Base-by-base conservation (phyloP, 2,113 vertebrate genomes). In the Coregonus clupeaformis region DNA sequence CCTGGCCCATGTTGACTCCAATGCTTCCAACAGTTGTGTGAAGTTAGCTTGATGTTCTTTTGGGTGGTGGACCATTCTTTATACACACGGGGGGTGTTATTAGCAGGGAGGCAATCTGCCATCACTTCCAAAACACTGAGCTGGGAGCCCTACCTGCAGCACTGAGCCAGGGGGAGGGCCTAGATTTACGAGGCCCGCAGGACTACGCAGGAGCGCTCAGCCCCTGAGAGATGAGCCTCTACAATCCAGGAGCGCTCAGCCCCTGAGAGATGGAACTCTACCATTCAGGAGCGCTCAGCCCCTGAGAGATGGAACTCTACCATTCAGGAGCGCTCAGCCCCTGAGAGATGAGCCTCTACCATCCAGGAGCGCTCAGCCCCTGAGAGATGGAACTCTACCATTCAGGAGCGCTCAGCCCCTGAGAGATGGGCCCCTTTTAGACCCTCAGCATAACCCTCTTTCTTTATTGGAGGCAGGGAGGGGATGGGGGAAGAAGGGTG, bases 51-150 rank as follows among this genome's bases (percentile, higher is more conserved):
- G 6, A 36, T 36, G 36, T 36, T 36, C 36, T 36, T 36, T 9
- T 36, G 36, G 36, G 36, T 36, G 32, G 32, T 36, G 32, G 32
- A 7, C 32, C 32, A 36, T 36, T 2, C 32, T 7, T 36, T 6
- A 36, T 36, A 36, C 32, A 36, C 6, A 7, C 32, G 68, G 24
- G 45, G 2, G 27, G 27, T 27, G 1, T 27, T 27, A 27, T 27
- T 27, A 27, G 42, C 11, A n/a, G 18, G n/a, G 70, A 76, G 66
- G 73, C 66, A 71, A 81, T 83, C 80, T 83, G 32, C 66, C 62
- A 60, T 5, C 22, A 11, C 82, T 86, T 84, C 82, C 82, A 82
- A 81, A 83, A 80, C 87, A 85, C 32, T 84, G 74, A 73, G 59
- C 72, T 76, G 14, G 63, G 62, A 6, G 6, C 62, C 62, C 4